phyloP scores from a whole-genome alignment of 2,113 vertebrate species.

The Amphiprion percula region DNA sequence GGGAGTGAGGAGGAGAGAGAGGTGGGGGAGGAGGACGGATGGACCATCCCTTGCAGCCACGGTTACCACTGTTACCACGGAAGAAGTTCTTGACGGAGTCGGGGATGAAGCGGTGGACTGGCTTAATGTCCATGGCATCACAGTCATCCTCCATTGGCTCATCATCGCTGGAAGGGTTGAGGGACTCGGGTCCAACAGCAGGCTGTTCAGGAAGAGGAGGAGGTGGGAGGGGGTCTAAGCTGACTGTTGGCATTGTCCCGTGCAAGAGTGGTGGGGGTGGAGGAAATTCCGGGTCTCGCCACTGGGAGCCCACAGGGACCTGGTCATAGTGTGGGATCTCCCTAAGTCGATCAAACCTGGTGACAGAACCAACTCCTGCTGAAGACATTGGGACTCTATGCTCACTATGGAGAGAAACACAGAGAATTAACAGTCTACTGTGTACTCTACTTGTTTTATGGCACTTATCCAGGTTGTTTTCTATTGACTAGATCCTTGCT shows the following conservation, averaged over 20 bases:
- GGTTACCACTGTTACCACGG: conserved; percentile 78
- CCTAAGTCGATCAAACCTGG: conserved; percentile 76
- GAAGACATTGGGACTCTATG: conserved; percentile 68
- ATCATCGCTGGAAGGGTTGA: conserved; percentile 72
- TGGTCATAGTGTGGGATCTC: conserved; percentile 81
- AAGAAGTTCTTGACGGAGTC: conserved; percentile 96
- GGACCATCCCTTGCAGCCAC: conserved; percentile 70
- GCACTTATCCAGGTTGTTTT: no score
- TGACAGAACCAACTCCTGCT: conserved; percentile 47
- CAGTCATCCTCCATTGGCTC: conserved; percentile 62
- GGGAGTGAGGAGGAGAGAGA: conserved; percentile 14
- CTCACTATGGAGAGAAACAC: conserved; percentile 26
- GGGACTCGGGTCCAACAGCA: conserved; percentile 84
- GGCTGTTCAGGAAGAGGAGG: conserved; percentile 89
- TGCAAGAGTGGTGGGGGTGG: conserved; percentile 52
- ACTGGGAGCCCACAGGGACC: conserved; percentile 77
- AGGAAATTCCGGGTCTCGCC: conserved; percentile 49
- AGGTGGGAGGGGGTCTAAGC: conserved; percentile 85
- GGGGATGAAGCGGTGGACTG: conserved; percentile 90
- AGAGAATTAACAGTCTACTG: neutral
- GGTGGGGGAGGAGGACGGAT: conserved; percentile 17
- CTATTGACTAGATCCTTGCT: no score
- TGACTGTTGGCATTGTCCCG: conserved; percentile 71
- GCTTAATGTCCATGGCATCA: conserved; percentile 88
- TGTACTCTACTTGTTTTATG: no score